Base-by-base conservation (phyloP, 2,113 vertebrate species). In the Myanophis thanlyinensis region DNA sequence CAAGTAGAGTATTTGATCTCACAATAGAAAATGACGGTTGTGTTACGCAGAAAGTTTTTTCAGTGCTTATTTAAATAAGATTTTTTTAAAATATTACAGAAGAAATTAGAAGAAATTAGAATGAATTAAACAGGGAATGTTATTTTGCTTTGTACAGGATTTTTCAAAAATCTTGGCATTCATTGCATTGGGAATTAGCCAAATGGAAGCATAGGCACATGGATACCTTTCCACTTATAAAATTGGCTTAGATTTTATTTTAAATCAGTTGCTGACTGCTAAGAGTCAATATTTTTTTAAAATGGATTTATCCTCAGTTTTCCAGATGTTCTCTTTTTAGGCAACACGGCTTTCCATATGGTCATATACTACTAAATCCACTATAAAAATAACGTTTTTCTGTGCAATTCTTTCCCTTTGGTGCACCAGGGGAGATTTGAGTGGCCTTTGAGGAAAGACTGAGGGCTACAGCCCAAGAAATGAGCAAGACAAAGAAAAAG, bases 1-100 rank as follows among this genome's bases (percentile, higher is more conserved):
- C 20, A n/a, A 23, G 49, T 25, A 88, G 93, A 97, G 95, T 96
- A 95, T 87, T 47, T 94, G 94, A 94, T 93, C 93, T 94, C 25
- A 0, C 46, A 93, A 89, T 23, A 93, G 18, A 91, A 93, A 93
- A 92, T 91, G 47, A 95, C 95, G 94, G 93, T 92, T 95, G 80
- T 96, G 89, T 93, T 73, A 4, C 51, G 94, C 91, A 93, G 93
- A 62, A 8, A 89, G 91, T 85, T 90, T 93, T n/a, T 91, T 91
- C 87, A 44, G n/a, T 59, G 80, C 44, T 8, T 27, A 85, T 40
- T 40, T 13, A 73, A 88, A 88, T 30, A 88, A 40, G 25, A 52
- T 49, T 49, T 46, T 46, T 13, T 59, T 10, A 89, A 48, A 59
- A 3, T 52, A 49, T 11, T 46, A 52, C 5, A 67, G n/a, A 44